A percentile compares a stretch with the other conserved stretches of the same genome.
phyloP scores from a whole-genome alignment of 2,113 vertebrate genomes.

The Dermatemys mawii region DNA sequence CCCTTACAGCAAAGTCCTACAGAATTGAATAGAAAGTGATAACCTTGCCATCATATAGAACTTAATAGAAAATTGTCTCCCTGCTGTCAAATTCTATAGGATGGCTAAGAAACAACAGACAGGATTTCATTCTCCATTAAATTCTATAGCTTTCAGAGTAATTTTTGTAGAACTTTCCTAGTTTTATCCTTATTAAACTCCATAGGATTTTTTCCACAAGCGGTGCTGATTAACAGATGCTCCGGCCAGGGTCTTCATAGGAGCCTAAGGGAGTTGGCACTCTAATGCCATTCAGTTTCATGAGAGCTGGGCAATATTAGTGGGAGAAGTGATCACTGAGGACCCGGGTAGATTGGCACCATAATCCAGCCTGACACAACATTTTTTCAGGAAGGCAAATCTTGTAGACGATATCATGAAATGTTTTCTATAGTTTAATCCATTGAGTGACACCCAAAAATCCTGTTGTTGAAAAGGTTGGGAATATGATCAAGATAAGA shows the following conservation, averaged over 20 bases:
- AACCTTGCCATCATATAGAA: conserved; percentile 12
- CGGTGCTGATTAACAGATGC: accelerated
- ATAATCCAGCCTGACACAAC: not conserved
- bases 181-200: not conserved
- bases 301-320: not conserved
- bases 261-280: not conserved
- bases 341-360: not conserved
- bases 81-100: not conserved
- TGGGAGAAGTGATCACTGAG: not conserved
- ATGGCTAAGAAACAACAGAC: not conserved
- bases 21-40: not conserved
- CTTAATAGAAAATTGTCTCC: conserved; percentile 20
- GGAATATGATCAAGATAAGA: not conserved
- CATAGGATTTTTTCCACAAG: not conserved
- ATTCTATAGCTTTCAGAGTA: not conserved
- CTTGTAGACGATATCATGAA: not conserved
- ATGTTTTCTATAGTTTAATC: not conserved
- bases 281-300: not conserved
- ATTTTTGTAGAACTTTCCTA: not conserved
- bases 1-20: conserved; percentile 20
- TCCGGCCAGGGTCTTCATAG: not conserved
- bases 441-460: conserved; percentile 15
- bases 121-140: not conserved
- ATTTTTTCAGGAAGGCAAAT: conserved; percentile 19
- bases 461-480: not conserved